Base-by-base conservation (phyloP, 2,888 invertebrate species). In the Heteromurus nitidus region DNA sequence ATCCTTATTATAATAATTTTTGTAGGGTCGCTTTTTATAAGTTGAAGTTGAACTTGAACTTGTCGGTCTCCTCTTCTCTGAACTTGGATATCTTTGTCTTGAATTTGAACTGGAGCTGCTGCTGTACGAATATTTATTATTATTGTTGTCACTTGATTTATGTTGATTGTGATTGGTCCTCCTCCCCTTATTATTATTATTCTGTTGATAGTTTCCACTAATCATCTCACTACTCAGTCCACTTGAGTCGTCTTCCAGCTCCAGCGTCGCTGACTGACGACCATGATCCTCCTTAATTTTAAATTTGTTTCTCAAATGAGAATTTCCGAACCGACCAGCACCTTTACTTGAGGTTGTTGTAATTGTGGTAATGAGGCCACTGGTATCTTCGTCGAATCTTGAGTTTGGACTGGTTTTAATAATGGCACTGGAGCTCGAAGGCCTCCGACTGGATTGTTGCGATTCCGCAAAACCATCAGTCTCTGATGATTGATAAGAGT, bases 311-410 rank as follows among this genome's bases (percentile, higher is more conserved):
- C n/a, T n/a, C n/a, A n/a, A n/a, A 60, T 53, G 53, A 53, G 84
- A 68, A 86, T 84, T 84, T 79, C 84, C 26, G 86, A 80, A 7
- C 85, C 85, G 84, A 84, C 83, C 62, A 87, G 80, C 44, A 86
- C 85, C 44, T 74, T 84, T 70, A n/a, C n/a, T n/a, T n/a, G 85
- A 85, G 1, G 77, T 47, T 5, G 20, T 3, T 16, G 5, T 9
- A 22, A 50, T n/a, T 44, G 44, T 44, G 13, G n/a, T n/a, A n/a
- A n/a, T n/a, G n/a, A n/a, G n/a, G n/a, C n/a, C n/a, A 9, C n/a
- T 9, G 44, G 44, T 44, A 44, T 44, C 13, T 44, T 44, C 20
- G 22, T 24, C 22, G 20, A 9, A 18, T 20, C 20, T 20, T 16
- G 58, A 9, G 31, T n/a, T 26, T 36, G 5, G 36, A 36, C n/a